These are phyloP conservation scores for Vipera ursinii DNA, from an alignment of 2,797 vertebrate species.

Conservation along the genomic window DNA sequence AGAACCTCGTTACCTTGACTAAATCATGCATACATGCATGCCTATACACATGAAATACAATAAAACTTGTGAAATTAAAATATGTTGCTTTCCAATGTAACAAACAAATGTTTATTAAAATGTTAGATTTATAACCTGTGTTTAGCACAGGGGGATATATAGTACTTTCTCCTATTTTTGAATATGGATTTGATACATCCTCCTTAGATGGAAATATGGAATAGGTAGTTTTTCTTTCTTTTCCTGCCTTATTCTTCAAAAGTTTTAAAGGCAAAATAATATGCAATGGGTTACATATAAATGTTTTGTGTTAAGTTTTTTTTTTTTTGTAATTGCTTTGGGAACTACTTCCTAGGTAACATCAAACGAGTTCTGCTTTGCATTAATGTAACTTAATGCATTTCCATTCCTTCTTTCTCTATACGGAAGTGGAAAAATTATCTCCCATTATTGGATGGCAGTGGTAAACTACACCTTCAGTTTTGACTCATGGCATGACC, in stretches of 20 bases:
- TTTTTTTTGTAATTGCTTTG: background rate
- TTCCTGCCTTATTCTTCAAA: background rate
- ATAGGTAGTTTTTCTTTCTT: background rate
- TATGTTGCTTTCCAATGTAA: background rate
- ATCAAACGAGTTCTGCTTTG: background rate
- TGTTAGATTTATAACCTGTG: background rate
- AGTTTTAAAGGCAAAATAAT: background rate
- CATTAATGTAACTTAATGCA: background rate
- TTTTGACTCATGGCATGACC: background rate
- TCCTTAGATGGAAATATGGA: background rate
- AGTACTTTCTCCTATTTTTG: background rate
- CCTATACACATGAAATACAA: background rate
- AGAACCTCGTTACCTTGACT: background rate
- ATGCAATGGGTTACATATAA: background rate
- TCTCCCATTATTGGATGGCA: background rate
- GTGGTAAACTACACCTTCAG: constrained; percentile 9
- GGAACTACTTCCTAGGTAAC: background rate
- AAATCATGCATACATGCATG: background rate
- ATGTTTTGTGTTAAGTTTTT: constrained; percentile 9
- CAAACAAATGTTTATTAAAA: background rate
- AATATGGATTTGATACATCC: background rate
- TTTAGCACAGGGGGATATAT: background rate
- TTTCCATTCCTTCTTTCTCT: constrained; percentile 8
- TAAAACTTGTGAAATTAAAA: background rate
- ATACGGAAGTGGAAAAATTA: background rate